phyloP scores from a whole-genome alignment of 2,113 vertebrate genomes.

The Tylochromis polylepis region DNA sequence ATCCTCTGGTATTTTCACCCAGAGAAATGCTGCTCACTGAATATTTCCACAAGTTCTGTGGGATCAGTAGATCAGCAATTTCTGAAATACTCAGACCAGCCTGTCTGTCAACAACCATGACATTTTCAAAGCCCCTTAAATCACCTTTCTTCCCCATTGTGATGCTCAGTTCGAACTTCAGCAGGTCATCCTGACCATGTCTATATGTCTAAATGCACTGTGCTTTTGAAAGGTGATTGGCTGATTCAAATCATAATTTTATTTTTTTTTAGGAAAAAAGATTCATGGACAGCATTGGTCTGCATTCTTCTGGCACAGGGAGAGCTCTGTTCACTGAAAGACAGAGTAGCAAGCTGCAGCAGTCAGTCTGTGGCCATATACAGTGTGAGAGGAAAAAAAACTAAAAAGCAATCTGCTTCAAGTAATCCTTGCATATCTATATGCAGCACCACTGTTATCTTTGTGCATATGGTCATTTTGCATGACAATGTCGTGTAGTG shows the following conservation, averaged over 20 bases:
- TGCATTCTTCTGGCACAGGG: not conserved
- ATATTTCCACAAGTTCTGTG: not conserved
- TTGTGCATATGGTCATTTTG: not conserved
- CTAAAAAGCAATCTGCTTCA: not conserved
- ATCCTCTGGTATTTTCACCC: not conserved
- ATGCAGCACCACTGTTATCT: not conserved
- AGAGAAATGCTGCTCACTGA: not conserved
- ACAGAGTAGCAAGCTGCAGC: not conserved
- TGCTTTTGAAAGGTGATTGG: not conserved
- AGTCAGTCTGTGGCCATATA: accelerated
- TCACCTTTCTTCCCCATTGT: not conserved
- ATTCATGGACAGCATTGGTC: not conserved
- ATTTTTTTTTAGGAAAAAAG: not conserved
- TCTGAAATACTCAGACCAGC: not conserved
- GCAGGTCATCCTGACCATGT: not conserved
- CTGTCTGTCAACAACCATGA: not conserved
- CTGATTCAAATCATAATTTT: not conserved
- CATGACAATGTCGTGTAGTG: not conserved
- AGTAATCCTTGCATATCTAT: not conserved
- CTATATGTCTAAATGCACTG: not conserved
- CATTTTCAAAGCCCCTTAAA: not conserved
- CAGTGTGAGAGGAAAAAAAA: not conserved
- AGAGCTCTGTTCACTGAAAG: not conserved
- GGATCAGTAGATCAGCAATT: not conserved
- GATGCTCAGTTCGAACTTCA: not conserved